A percentile compares a stretch with the other conserved stretches of the same genome.
phyloP scores from a whole-genome alignment of 2,888 invertebrate genomes.

The Ypsolopha scabrella region DNA sequence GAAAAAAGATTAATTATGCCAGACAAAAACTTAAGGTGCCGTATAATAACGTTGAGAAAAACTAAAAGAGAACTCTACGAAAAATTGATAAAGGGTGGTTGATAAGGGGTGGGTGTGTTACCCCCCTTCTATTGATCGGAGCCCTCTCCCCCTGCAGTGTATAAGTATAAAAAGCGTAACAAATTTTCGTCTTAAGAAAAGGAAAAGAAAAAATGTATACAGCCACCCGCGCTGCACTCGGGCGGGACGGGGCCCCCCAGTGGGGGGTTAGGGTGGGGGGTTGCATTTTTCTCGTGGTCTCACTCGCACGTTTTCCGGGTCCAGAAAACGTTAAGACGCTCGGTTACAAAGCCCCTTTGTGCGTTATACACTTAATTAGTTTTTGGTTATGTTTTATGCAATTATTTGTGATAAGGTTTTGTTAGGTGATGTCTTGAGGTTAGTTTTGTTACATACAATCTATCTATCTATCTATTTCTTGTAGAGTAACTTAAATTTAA shows the following conservation, averaged over 20 bases:
- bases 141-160: slow-evolving; percentile 36
- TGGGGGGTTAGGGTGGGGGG: slow-evolving; percentile 14
- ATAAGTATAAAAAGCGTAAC: slow-evolving; percentile 71
- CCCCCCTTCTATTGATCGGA: slow-evolving; percentile 52
- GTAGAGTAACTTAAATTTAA: too few species aligned
- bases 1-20: slow-evolving; percentile 9
- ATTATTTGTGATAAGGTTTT: not conserved
- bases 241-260: slow-evolving; percentile 20
- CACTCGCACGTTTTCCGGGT: slow-evolving; percentile 35
- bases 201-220: slow-evolving; percentile 69
- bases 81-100: slow-evolving; percentile 61
- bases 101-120: slow-evolving; percentile 9
- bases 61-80: slow-evolving; percentile 38
- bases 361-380: slow-evolving; percentile 44
- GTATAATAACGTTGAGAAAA: slow-evolving; percentile 35
- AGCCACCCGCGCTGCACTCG: slow-evolving; percentile 36
- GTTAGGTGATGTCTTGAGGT: not conserved
- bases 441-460: too few species aligned
- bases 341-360: slow-evolving; percentile 61
- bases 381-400: slow-evolving; percentile 14
- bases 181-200: slow-evolving; percentile 72
- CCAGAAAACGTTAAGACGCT: slow-evolving; percentile 44
- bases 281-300: slow-evolving; percentile 56
- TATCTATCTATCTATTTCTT: too few species aligned
- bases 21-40: slow-evolving; percentile 28